Percentiles rank a stretch among this genome's conserved stretches.
phyloP scores from a whole-genome alignment of 2,113 vertebrate genomes.

The Scomber scombrus region DNA sequence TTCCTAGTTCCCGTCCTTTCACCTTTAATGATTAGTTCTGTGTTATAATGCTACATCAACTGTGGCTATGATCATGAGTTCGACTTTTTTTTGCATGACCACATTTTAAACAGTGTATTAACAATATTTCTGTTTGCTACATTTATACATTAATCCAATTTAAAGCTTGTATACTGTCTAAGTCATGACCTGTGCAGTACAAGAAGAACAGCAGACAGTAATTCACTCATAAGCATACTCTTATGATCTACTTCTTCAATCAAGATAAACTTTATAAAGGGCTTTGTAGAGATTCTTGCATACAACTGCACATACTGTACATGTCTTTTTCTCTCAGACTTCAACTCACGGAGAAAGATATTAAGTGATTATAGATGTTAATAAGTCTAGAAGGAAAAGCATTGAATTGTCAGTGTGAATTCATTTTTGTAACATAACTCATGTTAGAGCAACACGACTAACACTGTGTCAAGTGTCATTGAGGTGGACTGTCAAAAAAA shows the following conservation, averaged over 20 bases:
- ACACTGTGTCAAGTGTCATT: neutral
- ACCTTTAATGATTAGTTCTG: neutral
- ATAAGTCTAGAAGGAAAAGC: neutral
- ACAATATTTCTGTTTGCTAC: neutral
- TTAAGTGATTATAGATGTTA: neutral
- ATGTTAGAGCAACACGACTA: neutral
- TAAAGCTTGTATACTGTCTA: neutral
- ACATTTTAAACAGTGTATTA: neutral
- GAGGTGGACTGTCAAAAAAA: neutral
- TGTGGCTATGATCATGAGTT: too few species aligned
- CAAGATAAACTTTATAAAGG: neutral
- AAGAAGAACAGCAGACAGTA: neutral
- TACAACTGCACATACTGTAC: neutral
- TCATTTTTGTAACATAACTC: neutral
- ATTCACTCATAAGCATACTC: neutral
- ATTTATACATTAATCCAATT: neutral
- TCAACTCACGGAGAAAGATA: neutral
- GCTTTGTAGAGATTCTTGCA: neutral
- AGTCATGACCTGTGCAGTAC: too few species aligned
- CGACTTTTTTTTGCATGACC: too few species aligned
- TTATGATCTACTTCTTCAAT: neutral
- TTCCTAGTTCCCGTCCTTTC: neutral
- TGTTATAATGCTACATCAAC: too few species aligned
- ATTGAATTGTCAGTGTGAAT: neutral
- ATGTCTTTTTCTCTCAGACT: neutral